Evolutionary conservation across 2,797 vertebrate species (phyloP), one percentile per base, ranked within the genome.

Genomic region (Clarias laeviceps): DNA sequence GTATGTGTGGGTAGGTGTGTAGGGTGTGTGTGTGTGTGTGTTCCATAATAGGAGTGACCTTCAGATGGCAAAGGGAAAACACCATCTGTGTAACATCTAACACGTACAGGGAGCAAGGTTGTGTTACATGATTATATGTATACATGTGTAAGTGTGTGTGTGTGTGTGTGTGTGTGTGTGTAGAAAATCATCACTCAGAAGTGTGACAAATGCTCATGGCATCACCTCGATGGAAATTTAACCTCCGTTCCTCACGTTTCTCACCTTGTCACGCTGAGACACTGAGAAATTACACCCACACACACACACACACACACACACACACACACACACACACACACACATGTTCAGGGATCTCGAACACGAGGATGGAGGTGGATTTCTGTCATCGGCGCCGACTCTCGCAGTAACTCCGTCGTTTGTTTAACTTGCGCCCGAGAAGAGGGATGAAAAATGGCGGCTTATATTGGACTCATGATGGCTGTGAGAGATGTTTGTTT

Each of bases 281-380:
- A 1, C 62, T 86, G 78, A 84, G 64, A 73, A 82, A 83, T 83
- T 66, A 80, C 62, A 70, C 70, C 0, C 45, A 50, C 45, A 11
- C 45, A 50, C 74, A 24, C 79, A 84, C 79, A 84, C 84, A 84
- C 85, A 79, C 34, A 85, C 83, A 77, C 74, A 82, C 61, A 74
- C 68, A 82, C 76, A 82, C 84, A 76, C 65, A 66, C 83, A 83
- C 76, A 83, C 66, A 77, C 82, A 82, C 45, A 78, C 80, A 81
- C 84, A 85, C 86, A 70, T 83, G 91, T 50, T 50, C 45, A 50
- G 88, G 94, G 93, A 94, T 94, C 93, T 92, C 93, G 91, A 90
- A 91, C 93, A 94, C 91, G 91, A 91, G 91, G 87, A 90, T 90
- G 92, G 92, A 93, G 94, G 95, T 91, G 91, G 91, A 86, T 90